Percentiles rank a stretch among this genome's conserved stretches.
These are phyloP conservation scores for Pipistrellus pygmaeus DNA, from an alignment of 2,797 vertebrate genomes.

Conservation along the genomic window DNA sequence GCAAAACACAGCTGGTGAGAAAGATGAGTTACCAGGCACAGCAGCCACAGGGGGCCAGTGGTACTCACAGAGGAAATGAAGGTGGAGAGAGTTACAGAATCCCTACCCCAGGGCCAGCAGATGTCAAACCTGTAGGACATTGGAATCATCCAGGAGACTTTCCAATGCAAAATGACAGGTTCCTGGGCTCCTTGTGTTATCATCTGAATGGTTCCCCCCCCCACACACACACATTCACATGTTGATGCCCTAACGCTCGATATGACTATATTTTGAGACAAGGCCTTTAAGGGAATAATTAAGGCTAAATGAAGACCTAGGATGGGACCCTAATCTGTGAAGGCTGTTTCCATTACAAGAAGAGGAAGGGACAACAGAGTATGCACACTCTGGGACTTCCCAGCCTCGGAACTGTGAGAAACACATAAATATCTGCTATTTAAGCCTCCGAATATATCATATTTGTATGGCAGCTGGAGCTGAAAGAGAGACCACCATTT, in stretches of 20 bases:
- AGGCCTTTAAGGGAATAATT: not conserved
- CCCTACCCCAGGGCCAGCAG: not conserved
- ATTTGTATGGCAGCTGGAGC: not conserved
- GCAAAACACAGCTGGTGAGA: not conserved
- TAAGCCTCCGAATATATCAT: too few species aligned
- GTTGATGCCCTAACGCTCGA: not conserved
- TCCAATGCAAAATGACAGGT: not conserved
- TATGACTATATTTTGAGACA: not conserved
- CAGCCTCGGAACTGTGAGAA: not conserved
- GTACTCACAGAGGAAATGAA: not conserved
- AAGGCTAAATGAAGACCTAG: not conserved
- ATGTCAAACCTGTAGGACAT: not conserved
- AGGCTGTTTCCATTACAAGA: not conserved
- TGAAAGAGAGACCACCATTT: not conserved
- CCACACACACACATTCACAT: too few species aligned
- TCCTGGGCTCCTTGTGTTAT: not conserved
- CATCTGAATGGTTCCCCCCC: not conserved
- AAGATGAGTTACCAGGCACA: not conserved
- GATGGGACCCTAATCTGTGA: not conserved
- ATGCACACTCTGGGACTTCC: not conserved
- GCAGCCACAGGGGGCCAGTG: rapidly evolving
- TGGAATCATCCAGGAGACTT: not conserved
- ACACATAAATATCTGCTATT: not conserved
- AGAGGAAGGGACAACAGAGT: not conserved
- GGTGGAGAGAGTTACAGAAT: not conserved